Conservation (phyloP, 2,888 invertebrate species). For the Caenorhabditis drosophilae region DNA sequence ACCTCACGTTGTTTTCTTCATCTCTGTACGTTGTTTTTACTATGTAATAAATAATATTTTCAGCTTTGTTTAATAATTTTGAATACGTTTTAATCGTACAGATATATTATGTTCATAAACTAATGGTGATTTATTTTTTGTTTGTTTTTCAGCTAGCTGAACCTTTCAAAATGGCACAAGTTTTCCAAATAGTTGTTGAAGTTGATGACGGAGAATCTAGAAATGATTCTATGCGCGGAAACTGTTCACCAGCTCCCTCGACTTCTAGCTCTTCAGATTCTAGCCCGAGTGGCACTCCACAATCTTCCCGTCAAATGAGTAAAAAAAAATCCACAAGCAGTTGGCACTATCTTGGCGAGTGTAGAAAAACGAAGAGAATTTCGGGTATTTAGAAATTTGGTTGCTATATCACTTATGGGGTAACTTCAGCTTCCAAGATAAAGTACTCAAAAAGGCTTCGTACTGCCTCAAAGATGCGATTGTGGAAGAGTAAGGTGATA, state of each 20-base stretch:
- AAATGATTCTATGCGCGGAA: slow-evolving; percentile 4
- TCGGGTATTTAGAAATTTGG: neutral
- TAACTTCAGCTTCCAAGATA: slow-evolving; percentile 16
- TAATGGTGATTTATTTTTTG: neutral
- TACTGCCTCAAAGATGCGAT: slow-evolving; percentile 21
- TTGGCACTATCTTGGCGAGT: neutral
- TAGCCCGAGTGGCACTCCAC: slow-evolving; percentile 1
- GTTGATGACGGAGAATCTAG: neutral
- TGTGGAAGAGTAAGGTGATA: slow-evolving; percentile 32
- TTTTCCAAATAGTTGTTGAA: slow-evolving; percentile 27
- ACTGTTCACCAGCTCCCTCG: slow-evolving; percentile 27
- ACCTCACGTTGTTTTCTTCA: too few relatives aligned
- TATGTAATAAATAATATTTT: too few relatives aligned
- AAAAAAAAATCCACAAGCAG: neutral
- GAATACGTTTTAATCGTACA: too few relatives aligned
- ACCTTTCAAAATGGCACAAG: slow-evolving; percentile 13
- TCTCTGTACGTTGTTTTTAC: too few relatives aligned
- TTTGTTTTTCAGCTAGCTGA: neutral
- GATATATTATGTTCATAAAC: too few relatives aligned
- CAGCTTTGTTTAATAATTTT: too few relatives aligned
- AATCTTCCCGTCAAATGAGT: neutral
- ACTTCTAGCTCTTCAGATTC: slow-evolving; percentile 23
- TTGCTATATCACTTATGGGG: neutral
- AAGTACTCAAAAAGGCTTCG: slow-evolving; percentile 24
- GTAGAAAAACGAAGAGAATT: neutral